These are phyloP conservation scores for Drosophila cracens DNA, from an alignment of 2,888 invertebrate genomes.

Conservation along the genomic window DNA sequence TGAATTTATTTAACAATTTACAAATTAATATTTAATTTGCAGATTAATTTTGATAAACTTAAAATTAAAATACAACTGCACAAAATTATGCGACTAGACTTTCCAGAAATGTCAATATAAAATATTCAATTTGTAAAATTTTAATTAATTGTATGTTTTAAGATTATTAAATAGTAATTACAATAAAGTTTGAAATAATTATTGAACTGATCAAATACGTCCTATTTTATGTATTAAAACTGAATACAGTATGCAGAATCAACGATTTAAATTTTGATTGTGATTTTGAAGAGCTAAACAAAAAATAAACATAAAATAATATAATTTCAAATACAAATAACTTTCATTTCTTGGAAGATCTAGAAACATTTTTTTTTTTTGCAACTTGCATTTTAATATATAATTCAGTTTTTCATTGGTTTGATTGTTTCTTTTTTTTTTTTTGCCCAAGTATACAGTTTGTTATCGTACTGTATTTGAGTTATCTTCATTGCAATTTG, in stretches of 20 bases:
- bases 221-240: neutral
- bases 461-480: neutral
- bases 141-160: neutral
- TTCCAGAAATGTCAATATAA: neutral
- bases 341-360: neutral
- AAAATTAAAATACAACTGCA: neutral
- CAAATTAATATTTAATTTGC: neutral
- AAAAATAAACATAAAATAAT: neutral
- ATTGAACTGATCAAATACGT: neutral
- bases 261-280: neutral
- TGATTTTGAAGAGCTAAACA: neutral
- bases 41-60: neutral
- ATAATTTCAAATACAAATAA: neutral
- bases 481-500: slow-evolving; percentile 30
- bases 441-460: neutral
- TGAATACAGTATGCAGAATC: neutral
- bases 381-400: slow-evolving; percentile 1
- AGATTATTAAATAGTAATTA: neutral
- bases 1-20: slow-evolving; percentile 2
- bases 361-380: neutral
- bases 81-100: neutral
- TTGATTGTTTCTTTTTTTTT: slow-evolving; percentile 5
- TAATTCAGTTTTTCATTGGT: neutral
- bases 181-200: neutral
- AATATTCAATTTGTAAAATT: neutral